Evolutionary conservation across 2,888 invertebrate genomes (phyloP).

Genomic region (Dicycla oo): DNA sequence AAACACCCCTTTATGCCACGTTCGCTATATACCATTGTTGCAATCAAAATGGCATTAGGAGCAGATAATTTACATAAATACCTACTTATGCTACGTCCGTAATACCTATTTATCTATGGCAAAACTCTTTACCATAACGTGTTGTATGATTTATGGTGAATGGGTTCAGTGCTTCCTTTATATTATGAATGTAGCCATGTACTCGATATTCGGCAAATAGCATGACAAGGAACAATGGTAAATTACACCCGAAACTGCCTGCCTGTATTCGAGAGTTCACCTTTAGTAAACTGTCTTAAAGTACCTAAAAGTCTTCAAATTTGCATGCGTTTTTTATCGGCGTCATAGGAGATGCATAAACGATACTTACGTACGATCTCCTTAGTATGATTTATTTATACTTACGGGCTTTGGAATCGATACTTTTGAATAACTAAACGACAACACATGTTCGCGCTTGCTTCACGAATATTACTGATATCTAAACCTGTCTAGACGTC

Average conservation of each 20-base stretch:
- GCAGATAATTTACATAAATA: constrained; percentile 19
- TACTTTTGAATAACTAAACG: not conserved
- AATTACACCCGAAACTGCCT: not conserved
- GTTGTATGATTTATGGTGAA: not conserved
- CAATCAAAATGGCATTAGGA: constrained; percentile 45
- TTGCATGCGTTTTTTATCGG: not conserved
- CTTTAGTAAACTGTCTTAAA: not conserved
- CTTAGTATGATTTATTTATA: not conserved
- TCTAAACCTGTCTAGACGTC: constrained; percentile 11
- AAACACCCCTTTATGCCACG: constrained; percentile 21
- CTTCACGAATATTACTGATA: constrained; percentile 1
- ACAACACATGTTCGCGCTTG: not conserved
- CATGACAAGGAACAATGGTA: not conserved
- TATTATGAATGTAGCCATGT: not conserved
- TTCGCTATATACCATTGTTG: constrained; percentile 25
- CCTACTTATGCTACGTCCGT: not conserved
- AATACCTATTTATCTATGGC: constrained; percentile 2
- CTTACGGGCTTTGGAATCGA: not conserved
- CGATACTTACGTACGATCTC: not conserved
- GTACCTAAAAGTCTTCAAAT: not conserved
- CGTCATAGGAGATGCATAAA: not conserved
- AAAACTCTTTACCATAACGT: not conserved
- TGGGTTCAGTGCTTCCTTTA: not conserved
- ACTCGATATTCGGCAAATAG: not conserved
- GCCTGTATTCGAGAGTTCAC: not conserved